These are phyloP conservation scores for Glandiceps talaboti DNA, from an alignment of 53 echinoderm and acorn worm genomes.

Conservation along the genomic window DNA sequence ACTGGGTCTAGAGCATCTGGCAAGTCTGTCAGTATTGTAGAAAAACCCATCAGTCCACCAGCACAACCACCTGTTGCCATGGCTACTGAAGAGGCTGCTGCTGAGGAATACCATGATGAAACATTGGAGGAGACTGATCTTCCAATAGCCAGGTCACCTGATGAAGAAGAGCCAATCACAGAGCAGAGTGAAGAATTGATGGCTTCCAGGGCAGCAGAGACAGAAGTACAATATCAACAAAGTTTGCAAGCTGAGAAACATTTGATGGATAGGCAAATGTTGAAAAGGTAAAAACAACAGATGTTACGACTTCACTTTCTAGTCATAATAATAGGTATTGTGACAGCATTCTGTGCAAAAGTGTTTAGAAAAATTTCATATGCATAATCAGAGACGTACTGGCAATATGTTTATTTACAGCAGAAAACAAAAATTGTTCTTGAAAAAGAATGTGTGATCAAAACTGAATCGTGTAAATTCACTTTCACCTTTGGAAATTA, in stretches of 20 bases:
- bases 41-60: neutral
- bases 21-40: neutral
- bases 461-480: too few species aligned
- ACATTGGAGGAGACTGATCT: neutral
- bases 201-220: conserved; percentile 57
- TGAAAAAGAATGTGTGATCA: too few species aligned
- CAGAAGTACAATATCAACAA: conserved; percentile 82
- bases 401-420: too few species aligned
- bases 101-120: neutral
- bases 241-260: conserved; percentile 74
- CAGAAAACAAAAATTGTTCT: too few species aligned
- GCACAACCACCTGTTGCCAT: neutral
- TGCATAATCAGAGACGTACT: too few species aligned
- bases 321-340: too few species aligned
- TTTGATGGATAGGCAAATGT: conserved; percentile 60
- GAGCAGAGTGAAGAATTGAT: conserved; percentile 11
- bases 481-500: too few species aligned
- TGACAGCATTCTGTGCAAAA: too few species aligned
- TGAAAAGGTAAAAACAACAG: conserved; percentile 64
- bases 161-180: neutral
- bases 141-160: neutral
- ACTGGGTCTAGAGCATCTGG: neutral
- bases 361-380: too few species aligned
- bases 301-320: too few species aligned
- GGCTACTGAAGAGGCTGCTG: conserved; percentile 6